These are phyloP conservation scores for Drosophila atripex DNA, from an alignment of 2,888 invertebrate species.

Conservation along the genomic window DNA sequence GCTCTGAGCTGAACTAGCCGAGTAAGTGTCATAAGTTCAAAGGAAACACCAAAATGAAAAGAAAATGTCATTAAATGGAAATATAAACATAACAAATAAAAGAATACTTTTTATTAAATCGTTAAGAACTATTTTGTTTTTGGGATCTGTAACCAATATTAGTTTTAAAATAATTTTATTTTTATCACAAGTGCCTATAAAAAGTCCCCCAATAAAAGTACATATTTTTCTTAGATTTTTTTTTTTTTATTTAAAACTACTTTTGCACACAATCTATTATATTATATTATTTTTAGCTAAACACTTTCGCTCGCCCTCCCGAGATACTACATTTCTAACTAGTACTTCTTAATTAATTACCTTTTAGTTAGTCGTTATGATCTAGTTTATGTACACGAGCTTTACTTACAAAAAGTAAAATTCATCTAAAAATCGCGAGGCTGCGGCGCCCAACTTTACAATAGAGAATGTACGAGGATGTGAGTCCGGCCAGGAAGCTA, in stretches of 20 bases:
- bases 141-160: neutral
- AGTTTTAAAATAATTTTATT: no score
- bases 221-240: slow-evolving; percentile 35
- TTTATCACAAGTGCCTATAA: neutral
- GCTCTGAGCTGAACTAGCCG: slow-evolving; percentile 11
- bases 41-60: slow-evolving; percentile 56
- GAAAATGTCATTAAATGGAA: slow-evolving; percentile 37
- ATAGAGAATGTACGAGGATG: slow-evolving; percentile 33
- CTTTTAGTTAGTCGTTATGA: slow-evolving; percentile 38
- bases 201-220: neutral
- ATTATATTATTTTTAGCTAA: slow-evolving; percentile 59
- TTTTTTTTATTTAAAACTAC: slow-evolving; percentile 55
- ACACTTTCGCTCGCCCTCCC: slow-evolving; percentile 37
- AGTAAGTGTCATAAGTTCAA: slow-evolving; percentile 39
- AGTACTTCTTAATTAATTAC: slow-evolving; percentile 36
- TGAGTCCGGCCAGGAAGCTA: slow-evolving; percentile 52
- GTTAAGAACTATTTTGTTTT: neutral
- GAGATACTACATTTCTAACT: slow-evolving; percentile 47
- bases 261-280: slow-evolving; percentile 54
- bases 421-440: slow-evolving; percentile 59
- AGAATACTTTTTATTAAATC: neutral
- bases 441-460: slow-evolving; percentile 43
- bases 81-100: slow-evolving; percentile 9
- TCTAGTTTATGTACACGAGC: slow-evolving; percentile 64
- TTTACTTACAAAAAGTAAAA: slow-evolving; percentile 66